phyloP scores from a whole-genome alignment of 37 sponge, comb jelly and placozoan genomes.

The Chondrilla cf. caribensis region DNA sequence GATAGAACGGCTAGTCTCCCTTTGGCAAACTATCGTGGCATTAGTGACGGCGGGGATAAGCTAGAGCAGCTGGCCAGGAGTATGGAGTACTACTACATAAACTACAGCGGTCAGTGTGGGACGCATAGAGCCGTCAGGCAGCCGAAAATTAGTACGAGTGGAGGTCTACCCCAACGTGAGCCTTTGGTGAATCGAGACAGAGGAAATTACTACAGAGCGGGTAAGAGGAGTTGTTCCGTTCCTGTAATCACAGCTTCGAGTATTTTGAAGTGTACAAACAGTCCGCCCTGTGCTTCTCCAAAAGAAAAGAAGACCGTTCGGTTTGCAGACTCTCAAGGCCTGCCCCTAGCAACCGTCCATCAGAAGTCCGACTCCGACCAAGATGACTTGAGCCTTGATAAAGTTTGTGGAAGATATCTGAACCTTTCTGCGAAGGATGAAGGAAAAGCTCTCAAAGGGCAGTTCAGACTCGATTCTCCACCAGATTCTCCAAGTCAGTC shows the following conservation, averaged over 20 bases:
- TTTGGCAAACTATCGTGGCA: not conserved
- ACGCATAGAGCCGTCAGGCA: not conserved
- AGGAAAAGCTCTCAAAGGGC: not conserved
- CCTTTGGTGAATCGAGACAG: not conserved
- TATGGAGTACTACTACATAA: constrained; percentile 10
- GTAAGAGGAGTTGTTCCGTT: not conserved
- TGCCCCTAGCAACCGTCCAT: constrained; percentile 59
- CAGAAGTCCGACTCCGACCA: constrained; percentile 45
- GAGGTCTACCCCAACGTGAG: not conserved
- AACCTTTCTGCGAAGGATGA: not conserved
- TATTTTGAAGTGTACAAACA: not conserved
- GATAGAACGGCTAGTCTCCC: not conserved
- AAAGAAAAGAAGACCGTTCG: constrained; percentile 63
- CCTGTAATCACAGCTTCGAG: constrained; percentile 4
- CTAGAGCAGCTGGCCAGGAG: not conserved
- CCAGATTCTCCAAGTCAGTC: not conserved
- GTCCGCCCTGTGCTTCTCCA: not conserved
- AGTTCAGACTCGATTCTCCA: not conserved
- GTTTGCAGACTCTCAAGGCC: constrained; percentile 79
- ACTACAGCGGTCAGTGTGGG: not conserved
- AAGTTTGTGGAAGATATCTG: not conserved
- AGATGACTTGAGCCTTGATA: not conserved
- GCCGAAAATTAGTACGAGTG: not conserved
- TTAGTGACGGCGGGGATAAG: not conserved
- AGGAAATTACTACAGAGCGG: not conserved